Conservation (phyloP, 2,888 invertebrate species). For the Phortica okadai region DNA sequence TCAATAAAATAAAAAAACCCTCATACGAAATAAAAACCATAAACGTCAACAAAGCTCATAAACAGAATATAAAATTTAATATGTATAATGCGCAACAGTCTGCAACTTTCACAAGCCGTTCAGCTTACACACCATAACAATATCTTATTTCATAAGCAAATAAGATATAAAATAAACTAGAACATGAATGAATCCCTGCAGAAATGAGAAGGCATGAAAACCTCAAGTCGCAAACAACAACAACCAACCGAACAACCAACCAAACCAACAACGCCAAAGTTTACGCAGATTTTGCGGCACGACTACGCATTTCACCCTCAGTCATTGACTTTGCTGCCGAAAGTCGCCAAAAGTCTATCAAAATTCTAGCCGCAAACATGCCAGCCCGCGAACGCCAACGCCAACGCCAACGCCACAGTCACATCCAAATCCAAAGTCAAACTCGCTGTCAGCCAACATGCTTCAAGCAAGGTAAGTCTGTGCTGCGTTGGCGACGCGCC, state of each 20-base stretch:
- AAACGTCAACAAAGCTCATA: constrained; percentile 66
- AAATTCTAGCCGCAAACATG: constrained; percentile 71
- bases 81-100: constrained; percentile 32
- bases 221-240: constrained; percentile 44
- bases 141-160: constrained; percentile 70
- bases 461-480: neutral
- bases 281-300: constrained; percentile 66
- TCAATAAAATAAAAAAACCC: neutral
- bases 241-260: constrained; percentile 34
- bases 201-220: neutral
- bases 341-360: constrained; percentile 60
- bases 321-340: neutral
- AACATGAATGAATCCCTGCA: constrained; percentile 36
- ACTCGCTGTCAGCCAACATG: neutral
- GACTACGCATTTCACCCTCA: constrained; percentile 44
- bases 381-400: constrained; percentile 33
- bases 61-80: constrained; percentile 68
- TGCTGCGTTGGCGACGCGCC: neutral
- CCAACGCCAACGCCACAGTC: constrained; percentile 39
- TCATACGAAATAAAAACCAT: constrained; percentile 46
- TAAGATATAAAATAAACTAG: constrained; percentile 65
- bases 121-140: constrained; percentile 45
- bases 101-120: constrained; percentile 20
- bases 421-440: neutral
- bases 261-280: constrained; percentile 52